Evolutionary conservation across 2,113 vertebrate genomes (phyloP).

Genomic region (Scytalopus superciliaris): DNA sequence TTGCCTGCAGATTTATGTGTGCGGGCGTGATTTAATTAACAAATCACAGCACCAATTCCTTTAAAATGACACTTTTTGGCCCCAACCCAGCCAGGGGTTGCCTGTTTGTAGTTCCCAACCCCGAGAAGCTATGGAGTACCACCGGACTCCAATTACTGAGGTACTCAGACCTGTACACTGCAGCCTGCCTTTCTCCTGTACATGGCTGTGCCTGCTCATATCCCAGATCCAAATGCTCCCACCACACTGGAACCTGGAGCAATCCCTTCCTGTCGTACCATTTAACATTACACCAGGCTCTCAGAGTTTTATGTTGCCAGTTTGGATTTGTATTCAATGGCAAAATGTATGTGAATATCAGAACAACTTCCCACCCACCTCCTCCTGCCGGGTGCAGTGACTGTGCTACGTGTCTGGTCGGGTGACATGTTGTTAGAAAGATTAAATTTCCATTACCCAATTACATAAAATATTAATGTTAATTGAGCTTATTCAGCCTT

Average conservation of each 20-base stretch:
- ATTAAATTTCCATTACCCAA: conserved; percentile 58
- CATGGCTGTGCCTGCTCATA: not conserved
- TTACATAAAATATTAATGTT: conserved; percentile 63
- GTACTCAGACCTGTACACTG: accelerated
- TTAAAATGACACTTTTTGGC: conserved; percentile 3
- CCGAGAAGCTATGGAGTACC: not conserved
- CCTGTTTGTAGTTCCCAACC: conserved; percentile 22
- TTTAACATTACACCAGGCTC: not conserved
- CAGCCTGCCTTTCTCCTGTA: not conserved
- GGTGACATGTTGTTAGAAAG: conserved; percentile 32
- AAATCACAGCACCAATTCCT: not conserved
- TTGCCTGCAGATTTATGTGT: not conserved
- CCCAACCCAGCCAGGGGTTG: not conserved
- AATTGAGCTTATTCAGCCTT: conserved; percentile 48
- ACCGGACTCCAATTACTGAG: not conserved
- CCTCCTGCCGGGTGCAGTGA: not conserved
- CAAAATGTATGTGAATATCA: not conserved
- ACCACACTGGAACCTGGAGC: accelerated
- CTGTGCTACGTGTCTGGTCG: not conserved
- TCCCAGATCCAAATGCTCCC: not conserved
- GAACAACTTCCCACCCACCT: not conserved
- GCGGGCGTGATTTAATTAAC: not conserved
- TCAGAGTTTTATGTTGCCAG: not conserved
- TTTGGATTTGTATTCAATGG: not conserved
- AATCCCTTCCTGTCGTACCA: accelerated